Base-by-base conservation (phyloP, 2,113 vertebrate genomes). In the Progne subis region DNA sequence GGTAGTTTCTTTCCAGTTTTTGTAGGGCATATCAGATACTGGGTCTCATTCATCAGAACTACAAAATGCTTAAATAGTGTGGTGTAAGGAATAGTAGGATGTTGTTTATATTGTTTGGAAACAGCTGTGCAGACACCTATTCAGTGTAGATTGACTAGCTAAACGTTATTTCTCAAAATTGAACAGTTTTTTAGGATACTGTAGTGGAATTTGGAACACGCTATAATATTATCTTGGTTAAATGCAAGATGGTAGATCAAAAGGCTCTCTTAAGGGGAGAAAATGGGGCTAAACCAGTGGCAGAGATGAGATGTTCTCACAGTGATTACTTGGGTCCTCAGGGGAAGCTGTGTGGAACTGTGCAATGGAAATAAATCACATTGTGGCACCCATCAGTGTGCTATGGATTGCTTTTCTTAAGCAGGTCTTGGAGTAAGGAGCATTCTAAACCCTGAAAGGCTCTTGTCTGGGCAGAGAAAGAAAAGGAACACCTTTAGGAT, bases 341-440 rank as follows among this genome's bases (percentile, higher is more conserved):
- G 76, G 94, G 94, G 90, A 95, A 72, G 49, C 82, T 63, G 52
- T 25, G 69, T 78, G 78, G 83, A 81, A 18, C 76, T 65, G 50
- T 82, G 87, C 92, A 83, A 77, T 75, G 72, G 88, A 96, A 96
- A 93, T 95, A 96, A 93, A 94, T 96, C 95, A 96, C 85, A 64
- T 88, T 86, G 56, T 88, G 90, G 95, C 88, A 78, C 93, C 85
- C 93, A 84, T 96, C 88, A 90, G 72, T 1, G 2, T 78, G 80
- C 82, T 83, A 8, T 64, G 86, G 52, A 88, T 95, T 96, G 67
- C 90, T 96, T 95, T 96, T 88, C 69, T 90, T 94, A 93, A 88
- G 79, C 86, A 75, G 85, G 80, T 78, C 68, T 59, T 86, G 88
- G 68, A 71, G 69, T 83, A 88, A 74, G 81, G 80, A 93, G 88